Conservation (phyloP, 2,888 invertebrate species). For the Meloe dianella region DNA sequence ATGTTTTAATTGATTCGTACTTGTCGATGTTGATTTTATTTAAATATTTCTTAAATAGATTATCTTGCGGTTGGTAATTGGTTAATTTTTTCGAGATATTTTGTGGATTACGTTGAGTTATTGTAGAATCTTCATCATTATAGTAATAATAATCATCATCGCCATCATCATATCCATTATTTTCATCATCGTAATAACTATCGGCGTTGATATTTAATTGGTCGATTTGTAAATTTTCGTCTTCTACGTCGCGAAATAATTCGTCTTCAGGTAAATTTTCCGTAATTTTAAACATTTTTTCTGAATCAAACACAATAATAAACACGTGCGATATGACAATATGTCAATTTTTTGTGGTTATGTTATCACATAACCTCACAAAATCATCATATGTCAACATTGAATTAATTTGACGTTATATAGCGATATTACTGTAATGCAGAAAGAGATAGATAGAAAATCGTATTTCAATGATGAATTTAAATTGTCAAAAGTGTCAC, state of each 20-base stretch:
- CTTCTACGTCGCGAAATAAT: slow-evolving; percentile 58
- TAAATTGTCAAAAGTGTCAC: too few species aligned
- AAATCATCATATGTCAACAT: too few species aligned
- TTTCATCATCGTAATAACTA: slow-evolving; percentile 29
- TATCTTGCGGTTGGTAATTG: slow-evolving; percentile 78
- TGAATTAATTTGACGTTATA: too few species aligned
- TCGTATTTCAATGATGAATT: too few species aligned
- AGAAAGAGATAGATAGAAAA: too few species aligned
- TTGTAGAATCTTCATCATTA: slow-evolving; percentile 35
- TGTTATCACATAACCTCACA: too few species aligned
- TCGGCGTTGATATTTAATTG: slow-evolving; percentile 20
- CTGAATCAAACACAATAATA: too few species aligned
- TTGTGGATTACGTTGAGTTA: slow-evolving; percentile 45
- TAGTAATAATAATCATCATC: slow-evolving; percentile 35
- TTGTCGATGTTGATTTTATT: slow-evolving; percentile 85
- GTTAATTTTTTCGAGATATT: slow-evolving; percentile 45
- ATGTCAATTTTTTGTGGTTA: too few species aligned
- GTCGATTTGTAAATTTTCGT: slow-evolving; percentile 22
- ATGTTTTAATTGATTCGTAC: slow-evolving; percentile 65
- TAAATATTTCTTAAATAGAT: slow-evolving; percentile 77
- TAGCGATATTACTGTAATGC: too few species aligned
- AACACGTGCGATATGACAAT: too few species aligned
- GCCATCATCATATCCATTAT: too few species aligned
- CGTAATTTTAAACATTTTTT: not conserved
- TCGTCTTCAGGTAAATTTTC: slow-evolving; percentile 51